A percentile compares a stretch with the other conserved stretches of the same genome.
These are phyloP conservation scores for Alauda arvensis DNA, from an alignment of 2,797 vertebrate species.

Conservation along the genomic window DNA sequence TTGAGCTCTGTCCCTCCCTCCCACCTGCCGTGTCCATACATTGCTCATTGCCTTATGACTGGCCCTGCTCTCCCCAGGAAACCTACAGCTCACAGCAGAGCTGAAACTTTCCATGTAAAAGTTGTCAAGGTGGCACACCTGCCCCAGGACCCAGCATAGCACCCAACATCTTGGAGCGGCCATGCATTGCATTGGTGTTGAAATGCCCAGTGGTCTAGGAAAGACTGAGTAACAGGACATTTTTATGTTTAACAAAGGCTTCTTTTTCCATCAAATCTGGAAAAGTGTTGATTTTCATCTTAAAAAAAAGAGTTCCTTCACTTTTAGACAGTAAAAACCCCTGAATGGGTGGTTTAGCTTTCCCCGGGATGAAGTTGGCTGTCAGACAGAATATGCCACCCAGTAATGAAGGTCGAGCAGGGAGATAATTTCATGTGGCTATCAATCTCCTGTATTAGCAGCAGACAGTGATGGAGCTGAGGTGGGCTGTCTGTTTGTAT, in stretches of 20 bases:
- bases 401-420: slow-evolving; percentile 70
- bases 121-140: not conserved
- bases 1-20: not conserved
- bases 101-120: not conserved
- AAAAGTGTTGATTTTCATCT: slow-evolving; percentile 10
- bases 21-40: not conserved
- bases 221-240: not conserved
- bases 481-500: slow-evolving; percentile 77
- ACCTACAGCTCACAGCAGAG: not conserved
- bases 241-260: not conserved
- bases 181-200: accelerated
- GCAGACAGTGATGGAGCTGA: slow-evolving; percentile 73
- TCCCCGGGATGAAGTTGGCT: slow-evolving; percentile 50
- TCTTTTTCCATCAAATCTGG: not conserved
- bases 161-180: not conserved
- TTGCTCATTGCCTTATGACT: not conserved
- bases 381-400: slow-evolving; percentile 52
- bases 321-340: not conserved
- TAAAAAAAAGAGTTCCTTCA: not conserved
- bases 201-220: not conserved
- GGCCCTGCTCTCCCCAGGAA: not conserved
- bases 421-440: slow-evolving; percentile 59
- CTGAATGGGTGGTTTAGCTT: slow-evolving; percentile 45
- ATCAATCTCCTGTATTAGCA: slow-evolving; percentile 65
- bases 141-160: accelerated